phyloP scores from a whole-genome alignment of 2,797 vertebrate species.

The Poecilia velifera region DNA sequence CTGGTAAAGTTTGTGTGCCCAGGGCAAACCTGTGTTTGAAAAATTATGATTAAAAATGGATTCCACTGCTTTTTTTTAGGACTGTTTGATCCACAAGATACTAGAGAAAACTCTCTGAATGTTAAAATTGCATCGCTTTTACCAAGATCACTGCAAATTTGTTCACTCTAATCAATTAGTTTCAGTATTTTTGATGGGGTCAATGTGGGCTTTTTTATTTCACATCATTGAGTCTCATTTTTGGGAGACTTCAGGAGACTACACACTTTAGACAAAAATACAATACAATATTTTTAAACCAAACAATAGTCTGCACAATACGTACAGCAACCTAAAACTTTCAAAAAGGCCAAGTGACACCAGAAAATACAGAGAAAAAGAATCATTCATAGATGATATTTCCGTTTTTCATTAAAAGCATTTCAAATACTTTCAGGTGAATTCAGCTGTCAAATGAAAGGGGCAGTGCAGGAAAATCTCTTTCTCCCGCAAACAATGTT shows the following conservation, averaged over 20 bases:
- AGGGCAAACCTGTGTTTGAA: conserved; percentile 51
- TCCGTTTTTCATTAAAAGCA: neutral
- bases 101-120: conserved; percentile 15
- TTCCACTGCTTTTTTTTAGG: conserved; percentile 35
- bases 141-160: neutral
- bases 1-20: conserved; percentile 49
- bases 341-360: neutral
- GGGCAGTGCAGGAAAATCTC: too few species aligned
- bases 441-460: too few species aligned
- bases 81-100: conserved; percentile 32
- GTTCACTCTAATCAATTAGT: neutral
- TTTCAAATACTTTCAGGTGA: neutral
- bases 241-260: neutral
- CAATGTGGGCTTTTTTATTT: neutral
- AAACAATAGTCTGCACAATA: neutral
- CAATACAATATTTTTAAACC: neutral
- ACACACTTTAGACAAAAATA: neutral
- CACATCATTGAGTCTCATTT: too few species aligned
- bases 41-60: conserved; percentile 52
- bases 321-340: neutral
- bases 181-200: neutral
- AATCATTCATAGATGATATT: neutral
- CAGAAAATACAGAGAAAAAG: neutral
- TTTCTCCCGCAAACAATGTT: neutral
- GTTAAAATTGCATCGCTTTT: neutral